phyloP scores from a whole-genome alignment of 2,797 vertebrate genomes.

The Scyliorhinus canicula region DNA sequence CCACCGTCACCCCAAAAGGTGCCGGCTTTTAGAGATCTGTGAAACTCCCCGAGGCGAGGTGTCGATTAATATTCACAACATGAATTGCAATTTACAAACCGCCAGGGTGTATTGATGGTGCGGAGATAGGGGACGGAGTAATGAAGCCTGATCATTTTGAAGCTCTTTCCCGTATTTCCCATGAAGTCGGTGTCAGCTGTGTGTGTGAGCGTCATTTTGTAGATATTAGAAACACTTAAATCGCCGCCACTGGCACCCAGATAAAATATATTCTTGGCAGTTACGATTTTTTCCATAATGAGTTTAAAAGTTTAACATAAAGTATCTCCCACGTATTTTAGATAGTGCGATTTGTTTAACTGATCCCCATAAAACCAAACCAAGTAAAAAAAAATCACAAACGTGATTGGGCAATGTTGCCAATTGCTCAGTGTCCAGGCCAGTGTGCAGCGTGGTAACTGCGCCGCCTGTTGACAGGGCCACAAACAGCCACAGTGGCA shows the following conservation, averaged over 20 bases:
- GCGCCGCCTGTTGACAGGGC: neutral
- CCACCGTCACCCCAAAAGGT: neutral
- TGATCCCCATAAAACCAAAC: neutral
- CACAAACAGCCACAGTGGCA: neutral
- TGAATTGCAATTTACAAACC: no score
- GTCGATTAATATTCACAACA: neutral
- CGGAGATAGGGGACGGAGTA: neutral
- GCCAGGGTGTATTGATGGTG: neutral
- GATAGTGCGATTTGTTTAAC: neutral
- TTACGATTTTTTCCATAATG: neutral
- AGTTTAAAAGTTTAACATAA: neutral
- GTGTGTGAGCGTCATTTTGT: constrained; percentile 14
- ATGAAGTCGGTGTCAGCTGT: neutral
- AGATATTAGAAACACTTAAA: no score
- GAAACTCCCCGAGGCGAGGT: neutral
- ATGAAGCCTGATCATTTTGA: neutral
- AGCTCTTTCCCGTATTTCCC: neutral
- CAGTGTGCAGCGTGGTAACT: neutral
- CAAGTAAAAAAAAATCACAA: neutral
- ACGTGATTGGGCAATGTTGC: neutral
- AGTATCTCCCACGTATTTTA: neutral
- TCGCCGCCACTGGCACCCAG: no score
- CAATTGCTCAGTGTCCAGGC: neutral
- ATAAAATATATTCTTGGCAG: neutral
- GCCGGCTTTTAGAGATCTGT: neutral